Base-by-base conservation (phyloP, 2,888 invertebrate species). In the Caenorhabditis auriculariae region DNA sequence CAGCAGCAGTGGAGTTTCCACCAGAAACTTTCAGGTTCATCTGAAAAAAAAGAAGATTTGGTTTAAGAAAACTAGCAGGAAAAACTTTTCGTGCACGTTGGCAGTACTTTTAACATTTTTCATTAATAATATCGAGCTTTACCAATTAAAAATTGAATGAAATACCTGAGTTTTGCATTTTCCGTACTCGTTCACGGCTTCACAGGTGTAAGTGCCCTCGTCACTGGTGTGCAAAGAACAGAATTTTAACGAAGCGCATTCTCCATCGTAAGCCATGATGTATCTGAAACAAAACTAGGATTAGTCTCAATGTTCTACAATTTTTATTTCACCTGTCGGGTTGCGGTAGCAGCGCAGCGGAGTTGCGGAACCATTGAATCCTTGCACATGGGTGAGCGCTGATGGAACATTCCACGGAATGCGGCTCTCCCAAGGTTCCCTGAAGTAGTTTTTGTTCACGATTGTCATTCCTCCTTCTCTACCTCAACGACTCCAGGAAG, bases 101-200 rank as follows among this genome's bases (percentile, higher is more conserved):
- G n/a, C n/a, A n/a, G n/a, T n/a, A n/a, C n/a, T n/a, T n/a, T n/a
- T n/a, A n/a, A n/a, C 21, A 19, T 41, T 19, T 12, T 41, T 12
- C 9, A n/a, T 12, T 12, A 41, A n/a, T 17, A 12, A 19, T 12
- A 41, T 12, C 42, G 21, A 15, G 12, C 12, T 35, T 35, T 35
- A 35, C 12, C 12, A 35, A 12, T n/a, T n/a, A n/a, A n/a, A n/a
- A n/a, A n/a, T n/a, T n/a, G n/a, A n/a, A n/a, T n/a, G 9, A 28
- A 49, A 21, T 19, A 72, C 69, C 51, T 88, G 88, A 26, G 88
- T 87, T 60, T 87, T 87, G 6, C 87, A 87, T 81, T 89, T 88
- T 43, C 91, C 91, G 72, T 87, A 88, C 69, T 87, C 88, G 82
- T 91, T 91, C 60, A 85, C 85, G 28, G 91, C 84, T 76, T 86